A percentile compares a stretch with the other conserved stretches of the same genome.
phyloP scores from a whole-genome alignment of 2,888 invertebrate genomes.

The Anoncus sp. region DNA sequence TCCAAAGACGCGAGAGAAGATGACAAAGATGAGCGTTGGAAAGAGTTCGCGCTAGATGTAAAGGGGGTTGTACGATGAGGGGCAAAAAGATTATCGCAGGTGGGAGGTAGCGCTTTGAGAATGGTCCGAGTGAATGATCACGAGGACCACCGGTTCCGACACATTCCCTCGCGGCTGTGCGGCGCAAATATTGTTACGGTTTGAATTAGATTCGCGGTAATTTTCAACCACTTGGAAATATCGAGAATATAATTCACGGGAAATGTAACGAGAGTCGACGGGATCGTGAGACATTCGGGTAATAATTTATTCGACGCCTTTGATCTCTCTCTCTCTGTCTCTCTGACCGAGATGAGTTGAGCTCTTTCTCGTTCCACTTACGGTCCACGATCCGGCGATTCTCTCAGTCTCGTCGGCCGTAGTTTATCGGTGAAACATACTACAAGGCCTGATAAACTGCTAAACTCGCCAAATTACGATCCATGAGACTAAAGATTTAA shows the following conservation, averaged over 20 bases:
- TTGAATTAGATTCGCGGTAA: constrained; percentile 40
- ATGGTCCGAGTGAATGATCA: constrained; percentile 54
- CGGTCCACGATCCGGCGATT: background rate
- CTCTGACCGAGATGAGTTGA: constrained; percentile 24
- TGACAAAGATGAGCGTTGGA: background rate
- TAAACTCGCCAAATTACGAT: background rate
- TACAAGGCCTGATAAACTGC: background rate
- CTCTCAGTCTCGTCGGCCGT: background rate
- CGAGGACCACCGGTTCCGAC: constrained; percentile 48
- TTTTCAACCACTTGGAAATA: constrained; percentile 30
- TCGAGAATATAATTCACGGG: background rate
- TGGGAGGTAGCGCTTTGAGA: constrained; percentile 42
- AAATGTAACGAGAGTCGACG: constrained; percentile 14
- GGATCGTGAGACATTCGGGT: constrained; percentile 48
- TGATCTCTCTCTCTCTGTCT: constrained; percentile 42
- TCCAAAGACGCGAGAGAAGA: constrained; percentile 17
- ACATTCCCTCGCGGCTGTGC: constrained; percentile 13
- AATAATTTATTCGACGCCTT: constrained; percentile 63
- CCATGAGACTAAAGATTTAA: constrained; percentile 1
- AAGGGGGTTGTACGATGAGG: background rate
- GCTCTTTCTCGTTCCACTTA: constrained; percentile 12
- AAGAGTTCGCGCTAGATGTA: background rate
- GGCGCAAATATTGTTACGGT: constrained; percentile 37
- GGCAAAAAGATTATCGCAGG: constrained; percentile 44
- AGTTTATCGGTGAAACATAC: background rate